These are phyloP conservation scores for Globicephala melas DNA, from an alignment of 2,113 vertebrate species.

Conservation along the genomic window DNA sequence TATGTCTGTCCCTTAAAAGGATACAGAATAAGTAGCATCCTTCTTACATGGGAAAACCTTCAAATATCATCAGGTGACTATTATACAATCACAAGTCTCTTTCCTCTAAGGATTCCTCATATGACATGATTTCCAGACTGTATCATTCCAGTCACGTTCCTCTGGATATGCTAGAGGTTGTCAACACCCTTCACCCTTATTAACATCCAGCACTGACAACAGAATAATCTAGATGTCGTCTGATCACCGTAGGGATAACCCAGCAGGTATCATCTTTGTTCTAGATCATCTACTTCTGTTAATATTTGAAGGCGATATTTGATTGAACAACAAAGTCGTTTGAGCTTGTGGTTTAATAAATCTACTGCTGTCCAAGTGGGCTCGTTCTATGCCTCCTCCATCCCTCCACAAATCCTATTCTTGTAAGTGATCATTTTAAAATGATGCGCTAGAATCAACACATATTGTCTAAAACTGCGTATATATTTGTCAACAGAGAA, in stretches of 20 bases:
- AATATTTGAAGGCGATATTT: neutral
- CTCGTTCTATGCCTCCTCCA: neutral
- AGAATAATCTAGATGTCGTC: neutral
- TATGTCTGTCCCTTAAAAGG: neutral
- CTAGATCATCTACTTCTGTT: neutral
- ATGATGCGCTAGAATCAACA: neutral
- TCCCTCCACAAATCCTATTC: neutral
- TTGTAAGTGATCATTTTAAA: neutral
- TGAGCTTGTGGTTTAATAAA: neutral
- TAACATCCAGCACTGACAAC: neutral
- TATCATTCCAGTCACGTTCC: neutral
- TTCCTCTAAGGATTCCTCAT: neutral
- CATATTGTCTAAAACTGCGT: neutral
- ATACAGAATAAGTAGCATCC: neutral
- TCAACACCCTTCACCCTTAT: neutral
- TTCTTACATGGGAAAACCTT: neutral
- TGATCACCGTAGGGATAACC: neutral
- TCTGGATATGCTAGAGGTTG: neutral
- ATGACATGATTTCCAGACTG: neutral
- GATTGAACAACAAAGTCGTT: neutral
- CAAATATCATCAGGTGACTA: neutral
- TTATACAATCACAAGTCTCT: neutral
- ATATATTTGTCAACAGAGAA: neutral
- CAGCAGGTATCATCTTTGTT: neutral
- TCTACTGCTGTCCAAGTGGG: neutral